A percentile compares a stretch with the other conserved stretches of the same genome.
Evolutionary conservation across 2,113 vertebrate genomes (phyloP).

Genomic region (Tragelaphus scriptus): DNA sequence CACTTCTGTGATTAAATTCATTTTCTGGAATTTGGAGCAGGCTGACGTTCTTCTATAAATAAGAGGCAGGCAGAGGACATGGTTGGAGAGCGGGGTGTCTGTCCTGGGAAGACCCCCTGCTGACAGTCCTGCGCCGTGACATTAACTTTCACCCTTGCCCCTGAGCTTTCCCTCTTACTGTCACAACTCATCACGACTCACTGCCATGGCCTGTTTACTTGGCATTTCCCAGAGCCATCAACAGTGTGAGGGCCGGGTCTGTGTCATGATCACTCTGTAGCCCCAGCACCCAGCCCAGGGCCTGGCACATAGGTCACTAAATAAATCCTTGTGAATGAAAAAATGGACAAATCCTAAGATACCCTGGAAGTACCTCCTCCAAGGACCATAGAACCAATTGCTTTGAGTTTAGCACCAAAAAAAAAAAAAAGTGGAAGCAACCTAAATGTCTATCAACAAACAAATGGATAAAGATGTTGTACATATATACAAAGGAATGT

Average conservation of each 20-base stretch:
- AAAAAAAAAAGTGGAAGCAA: too few species aligned
- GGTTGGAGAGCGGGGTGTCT: background rate
- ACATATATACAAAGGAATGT: background rate
- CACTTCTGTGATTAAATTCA: background rate
- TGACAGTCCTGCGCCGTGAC: background rate
- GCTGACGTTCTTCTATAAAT: background rate
- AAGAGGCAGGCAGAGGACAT: background rate
- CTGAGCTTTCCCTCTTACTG: background rate
- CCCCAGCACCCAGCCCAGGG: too few species aligned
- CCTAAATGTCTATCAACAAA: too few species aligned
- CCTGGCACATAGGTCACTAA: background rate
- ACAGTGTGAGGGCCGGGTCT: too few species aligned
- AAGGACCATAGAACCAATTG: background rate
- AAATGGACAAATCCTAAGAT: background rate
- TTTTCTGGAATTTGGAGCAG: background rate
- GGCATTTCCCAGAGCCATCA: background rate
- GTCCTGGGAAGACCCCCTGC: background rate
- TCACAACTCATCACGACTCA: background rate
- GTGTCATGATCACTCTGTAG: background rate
- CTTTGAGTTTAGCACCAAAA: background rate
- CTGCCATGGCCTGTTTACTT: background rate
- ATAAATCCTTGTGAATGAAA: background rate
- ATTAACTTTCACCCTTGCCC: background rate
- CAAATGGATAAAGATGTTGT: background rate
- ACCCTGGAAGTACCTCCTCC: background rate